phyloP scores from a whole-genome alignment of 2,797 vertebrate genomes.

The Myotis pilosus region DNA sequence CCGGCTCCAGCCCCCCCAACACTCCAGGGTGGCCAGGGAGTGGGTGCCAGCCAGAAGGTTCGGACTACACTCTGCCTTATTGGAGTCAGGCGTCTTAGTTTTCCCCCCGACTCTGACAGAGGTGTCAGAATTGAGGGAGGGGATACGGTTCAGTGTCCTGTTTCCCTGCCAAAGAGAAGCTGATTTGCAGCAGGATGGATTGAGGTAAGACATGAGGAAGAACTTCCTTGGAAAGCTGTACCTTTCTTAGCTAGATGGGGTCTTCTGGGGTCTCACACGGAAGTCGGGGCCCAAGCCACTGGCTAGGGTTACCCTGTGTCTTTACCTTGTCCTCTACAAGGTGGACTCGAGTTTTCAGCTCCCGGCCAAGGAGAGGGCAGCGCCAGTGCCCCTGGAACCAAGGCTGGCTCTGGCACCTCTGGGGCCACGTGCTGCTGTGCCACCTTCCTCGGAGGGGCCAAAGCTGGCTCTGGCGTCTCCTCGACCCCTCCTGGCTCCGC shows the following conservation, averaged over 20 bases:
- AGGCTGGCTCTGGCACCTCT: constrained; percentile 64
- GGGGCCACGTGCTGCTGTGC: not conserved
- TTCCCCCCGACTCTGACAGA: not conserved
- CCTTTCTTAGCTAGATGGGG: not conserved
- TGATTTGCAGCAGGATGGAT: not conserved
- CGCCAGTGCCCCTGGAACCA: constrained; percentile 44
- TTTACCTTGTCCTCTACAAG: constrained; percentile 44
- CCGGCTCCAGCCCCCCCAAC: not conserved
- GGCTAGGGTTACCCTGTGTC: constrained; percentile 26
- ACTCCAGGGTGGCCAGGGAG: not conserved
- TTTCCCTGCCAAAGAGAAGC: not conserved
- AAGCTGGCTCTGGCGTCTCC: constrained; percentile 49
- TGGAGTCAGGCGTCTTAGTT: not conserved
- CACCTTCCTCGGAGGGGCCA: constrained; percentile 44
- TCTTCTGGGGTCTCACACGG: not conserved
- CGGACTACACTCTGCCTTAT: not conserved
- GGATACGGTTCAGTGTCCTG: not conserved
- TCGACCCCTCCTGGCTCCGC: not conserved
- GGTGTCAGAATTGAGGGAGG: not conserved
- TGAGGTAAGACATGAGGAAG: not conserved
- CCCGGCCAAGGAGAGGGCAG: constrained; percentile 5
- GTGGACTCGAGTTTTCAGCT: constrained; percentile 70
- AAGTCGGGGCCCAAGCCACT: not conserved
- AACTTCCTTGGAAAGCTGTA: not conserved
- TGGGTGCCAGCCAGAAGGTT: not conserved